Conservation (phyloP, 1,140 invertebrate genomes). For the Drosophila prosaltans region DNA sequence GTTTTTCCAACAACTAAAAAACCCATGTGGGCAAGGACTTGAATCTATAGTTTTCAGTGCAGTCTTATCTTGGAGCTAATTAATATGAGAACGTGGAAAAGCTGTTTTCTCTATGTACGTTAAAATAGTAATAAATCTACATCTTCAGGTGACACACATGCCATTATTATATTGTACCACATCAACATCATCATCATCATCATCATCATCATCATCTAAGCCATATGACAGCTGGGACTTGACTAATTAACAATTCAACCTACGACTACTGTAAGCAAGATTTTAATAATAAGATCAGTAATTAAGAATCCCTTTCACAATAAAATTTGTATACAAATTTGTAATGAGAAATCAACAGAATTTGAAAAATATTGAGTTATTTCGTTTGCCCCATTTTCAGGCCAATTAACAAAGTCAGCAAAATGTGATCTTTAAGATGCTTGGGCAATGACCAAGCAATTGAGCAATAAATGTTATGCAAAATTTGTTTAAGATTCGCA, state of each 20-base stretch:
- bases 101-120: background rate
- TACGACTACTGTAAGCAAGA: background rate
- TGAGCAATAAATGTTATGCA: slow-evolving; percentile 18
- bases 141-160: background rate
- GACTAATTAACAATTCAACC: background rate
- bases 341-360: too few relatives aligned
- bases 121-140: background rate
- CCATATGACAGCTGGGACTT: slow-evolving; percentile 7
- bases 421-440: slow-evolving; percentile 4
- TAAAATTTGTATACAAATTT: background rate
- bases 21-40: too few relatives aligned
- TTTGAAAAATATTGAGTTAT: too few relatives aligned
- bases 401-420: slow-evolving; percentile 6
- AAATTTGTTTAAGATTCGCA: slow-evolving; percentile 7
- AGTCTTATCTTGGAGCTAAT: background rate
- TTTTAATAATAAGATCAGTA: too few relatives aligned
- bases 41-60: too few relatives aligned
- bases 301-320: too few relatives aligned
- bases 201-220: background rate
- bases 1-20: background rate
- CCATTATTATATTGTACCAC: background rate
- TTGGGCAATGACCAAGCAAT: slow-evolving; percentile 8
- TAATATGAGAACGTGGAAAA: background rate
- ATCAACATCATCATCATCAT: background rate
- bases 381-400: background rate